phyloP scores from a whole-genome alignment of 2,797 vertebrate species.

The Sarcophilus harrisii region DNA sequence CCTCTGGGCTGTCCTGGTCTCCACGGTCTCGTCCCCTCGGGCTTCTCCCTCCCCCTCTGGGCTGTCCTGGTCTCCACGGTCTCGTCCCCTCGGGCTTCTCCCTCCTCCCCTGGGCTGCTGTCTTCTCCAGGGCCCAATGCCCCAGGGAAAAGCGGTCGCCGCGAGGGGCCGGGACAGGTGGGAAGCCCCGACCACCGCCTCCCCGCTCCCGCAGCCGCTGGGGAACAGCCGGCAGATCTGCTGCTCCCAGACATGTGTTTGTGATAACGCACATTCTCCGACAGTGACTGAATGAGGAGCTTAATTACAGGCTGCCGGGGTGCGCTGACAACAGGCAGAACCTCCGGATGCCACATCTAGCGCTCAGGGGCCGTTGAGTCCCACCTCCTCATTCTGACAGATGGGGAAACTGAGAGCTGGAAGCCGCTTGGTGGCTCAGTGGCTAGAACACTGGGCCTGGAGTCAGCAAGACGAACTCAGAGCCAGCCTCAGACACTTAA shows the following conservation, averaged over 20 bases:
- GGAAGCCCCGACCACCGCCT: not conserved
- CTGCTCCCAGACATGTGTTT: slow-evolving; percentile 58
- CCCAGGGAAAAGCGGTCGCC: not conserved
- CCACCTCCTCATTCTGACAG: not conserved
- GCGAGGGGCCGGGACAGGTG: not conserved
- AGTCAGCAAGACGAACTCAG: not conserved
- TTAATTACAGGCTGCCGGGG: slow-evolving; percentile 46
- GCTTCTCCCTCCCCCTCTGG: not conserved
- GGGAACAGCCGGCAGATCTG: not conserved
- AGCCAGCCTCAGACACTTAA: not conserved
- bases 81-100: not conserved
- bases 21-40: accelerated
- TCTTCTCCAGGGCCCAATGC: not conserved
- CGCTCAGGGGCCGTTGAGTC: not conserved
- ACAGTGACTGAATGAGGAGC: slow-evolving; percentile 43
- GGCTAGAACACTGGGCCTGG: not conserved
- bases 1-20: not conserved
- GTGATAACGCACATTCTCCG: slow-evolving; percentile 63
- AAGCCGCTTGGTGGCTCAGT: not conserved
- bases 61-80: not conserved
- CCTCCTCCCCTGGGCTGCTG: not conserved
- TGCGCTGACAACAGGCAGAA: not conserved
- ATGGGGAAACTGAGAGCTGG: not conserved
- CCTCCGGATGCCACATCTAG: not conserved
- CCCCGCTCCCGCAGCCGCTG: not conserved